phyloP scores from a whole-genome alignment of 1,140 invertebrate genomes.

The Lordiphosa mommai region DNA sequence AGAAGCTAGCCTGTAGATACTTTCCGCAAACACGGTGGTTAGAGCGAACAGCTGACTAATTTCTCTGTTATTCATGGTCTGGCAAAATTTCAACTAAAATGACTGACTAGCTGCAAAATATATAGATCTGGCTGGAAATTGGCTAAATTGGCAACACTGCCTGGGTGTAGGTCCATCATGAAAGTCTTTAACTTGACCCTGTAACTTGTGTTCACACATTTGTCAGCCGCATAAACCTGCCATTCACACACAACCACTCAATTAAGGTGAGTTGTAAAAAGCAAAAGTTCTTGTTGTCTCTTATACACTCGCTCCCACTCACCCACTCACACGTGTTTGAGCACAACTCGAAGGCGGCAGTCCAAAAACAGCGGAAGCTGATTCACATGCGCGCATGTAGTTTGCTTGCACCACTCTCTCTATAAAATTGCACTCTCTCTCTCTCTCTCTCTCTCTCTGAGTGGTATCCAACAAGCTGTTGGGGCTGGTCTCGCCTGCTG shows the following conservation, averaged over 20 bases:
- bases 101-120: too few relatives aligned
- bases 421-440: slow-evolving; percentile 30
- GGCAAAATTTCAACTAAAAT: too few relatives aligned
- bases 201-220: background rate
- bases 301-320: slow-evolving; percentile 3
- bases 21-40: too few relatives aligned
- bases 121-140: too few relatives aligned
- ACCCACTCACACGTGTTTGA: slow-evolving; percentile 47
- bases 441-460: slow-evolving; percentile 2
- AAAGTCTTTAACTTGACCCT: background rate
- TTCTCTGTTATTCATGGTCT: too few relatives aligned
- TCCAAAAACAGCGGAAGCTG: slow-evolving; percentile 60
- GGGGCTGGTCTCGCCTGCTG: too few relatives aligned
- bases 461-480: slow-evolving; percentile 38
- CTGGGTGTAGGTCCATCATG: background rate
- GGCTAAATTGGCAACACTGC: too few relatives aligned
- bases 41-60: too few relatives aligned
- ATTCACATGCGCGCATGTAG: slow-evolving; percentile 47
- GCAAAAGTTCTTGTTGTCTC: slow-evolving; percentile 3
- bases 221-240: slow-evolving; percentile 7
- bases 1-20: too few relatives aligned
- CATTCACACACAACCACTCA: slow-evolving; percentile 6
- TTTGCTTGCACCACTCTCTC: slow-evolving; percentile 13
- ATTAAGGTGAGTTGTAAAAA: background rate
- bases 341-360: slow-evolving; percentile 28